Conservation (phyloP, 1,140 invertebrate genomes). For the Ostrea edulis region DNA sequence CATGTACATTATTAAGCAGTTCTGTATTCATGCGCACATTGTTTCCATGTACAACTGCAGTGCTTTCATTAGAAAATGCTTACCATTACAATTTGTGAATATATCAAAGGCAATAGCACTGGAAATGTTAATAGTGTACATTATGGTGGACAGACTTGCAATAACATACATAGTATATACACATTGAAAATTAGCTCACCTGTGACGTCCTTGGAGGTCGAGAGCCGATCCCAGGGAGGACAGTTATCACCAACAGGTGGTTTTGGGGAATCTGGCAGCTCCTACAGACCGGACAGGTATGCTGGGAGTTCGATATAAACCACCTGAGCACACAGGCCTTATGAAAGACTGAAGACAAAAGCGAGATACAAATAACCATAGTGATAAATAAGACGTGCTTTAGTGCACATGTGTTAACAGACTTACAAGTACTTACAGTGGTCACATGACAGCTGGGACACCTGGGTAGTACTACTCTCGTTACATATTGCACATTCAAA, state of each 20-base stretch:
- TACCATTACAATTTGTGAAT: no score
- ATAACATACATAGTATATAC: no score
- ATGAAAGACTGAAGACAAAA: not conserved
- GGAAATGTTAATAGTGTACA: no score
- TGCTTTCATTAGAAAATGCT: no score
- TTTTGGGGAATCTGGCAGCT: not conserved
- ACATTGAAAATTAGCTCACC: not conserved
- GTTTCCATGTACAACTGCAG: no score
- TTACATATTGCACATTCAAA: slow-evolving; percentile 27
- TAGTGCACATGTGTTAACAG: no score
- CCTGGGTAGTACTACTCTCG: not conserved
- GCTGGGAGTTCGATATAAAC: slow-evolving; percentile 27
- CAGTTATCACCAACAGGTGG: not conserved
- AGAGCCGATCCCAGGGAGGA: not conserved
- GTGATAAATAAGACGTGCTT: no score
- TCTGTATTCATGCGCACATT: no score
- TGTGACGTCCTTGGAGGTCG: not conserved
- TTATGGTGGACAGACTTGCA: no score
- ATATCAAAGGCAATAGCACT: no score
- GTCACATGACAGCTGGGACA: not conserved
- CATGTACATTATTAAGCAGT: no score
- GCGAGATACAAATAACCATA: no score
- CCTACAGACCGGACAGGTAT: slow-evolving; percentile 5
- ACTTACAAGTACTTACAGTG: slow-evolving; percentile 35
- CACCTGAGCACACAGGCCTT: slow-evolving; percentile 3